A percentile compares a stretch with the other conserved stretches of the same genome.
phyloP scores from a whole-genome alignment of 2,888 invertebrate genomes.

The Venusia cambrica region DNA sequence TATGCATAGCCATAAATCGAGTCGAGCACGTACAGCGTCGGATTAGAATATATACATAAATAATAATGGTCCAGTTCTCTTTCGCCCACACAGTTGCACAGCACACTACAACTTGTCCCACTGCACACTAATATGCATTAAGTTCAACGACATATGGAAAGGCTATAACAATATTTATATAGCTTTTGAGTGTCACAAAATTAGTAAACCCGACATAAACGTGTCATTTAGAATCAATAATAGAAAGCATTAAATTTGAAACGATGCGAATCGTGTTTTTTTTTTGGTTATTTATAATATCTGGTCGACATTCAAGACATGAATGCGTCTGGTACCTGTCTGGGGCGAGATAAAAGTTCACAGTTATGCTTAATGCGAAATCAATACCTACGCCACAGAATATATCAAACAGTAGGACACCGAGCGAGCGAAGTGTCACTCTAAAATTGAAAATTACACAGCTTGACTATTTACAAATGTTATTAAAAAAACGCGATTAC shows the following conservation, averaged over 20 bases:
- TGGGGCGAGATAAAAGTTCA: slow-evolving; percentile 11
- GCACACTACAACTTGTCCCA: slow-evolving; percentile 1
- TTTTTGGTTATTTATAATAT: slow-evolving; percentile 11
- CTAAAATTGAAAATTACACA: too few species aligned
- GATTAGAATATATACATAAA: slow-evolving; percentile 18
- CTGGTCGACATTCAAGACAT: slow-evolving; percentile 7
- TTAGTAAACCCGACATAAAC: slow-evolving; percentile 29
- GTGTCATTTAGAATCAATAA: slow-evolving; percentile 32
- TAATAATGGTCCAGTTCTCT: slow-evolving; percentile 7
- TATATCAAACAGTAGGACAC: too few species aligned
- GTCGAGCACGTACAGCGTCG: slow-evolving; percentile 5
- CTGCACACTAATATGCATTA: slow-evolving; percentile 15
- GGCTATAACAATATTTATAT: slow-evolving; percentile 22
- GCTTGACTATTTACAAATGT: too few species aligned
- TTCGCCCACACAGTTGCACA: slow-evolving; percentile 15
- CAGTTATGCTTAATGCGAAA: slow-evolving; percentile 9
- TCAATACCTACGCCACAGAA: too few species aligned
- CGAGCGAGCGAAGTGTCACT: too few species aligned
- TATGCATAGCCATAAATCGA: slow-evolving; percentile 13
- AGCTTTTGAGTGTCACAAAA: slow-evolving; percentile 26
- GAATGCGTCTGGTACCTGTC: slow-evolving; percentile 17
- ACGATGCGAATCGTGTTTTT: slow-evolving; percentile 2
- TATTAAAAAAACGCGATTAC: too few species aligned
- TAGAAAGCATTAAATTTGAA: slow-evolving; percentile 24
- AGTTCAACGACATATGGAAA: slow-evolving; percentile 17